phyloP scores from a whole-genome alignment of 2,113 vertebrate species.

The Trichechus manatus region DNA sequence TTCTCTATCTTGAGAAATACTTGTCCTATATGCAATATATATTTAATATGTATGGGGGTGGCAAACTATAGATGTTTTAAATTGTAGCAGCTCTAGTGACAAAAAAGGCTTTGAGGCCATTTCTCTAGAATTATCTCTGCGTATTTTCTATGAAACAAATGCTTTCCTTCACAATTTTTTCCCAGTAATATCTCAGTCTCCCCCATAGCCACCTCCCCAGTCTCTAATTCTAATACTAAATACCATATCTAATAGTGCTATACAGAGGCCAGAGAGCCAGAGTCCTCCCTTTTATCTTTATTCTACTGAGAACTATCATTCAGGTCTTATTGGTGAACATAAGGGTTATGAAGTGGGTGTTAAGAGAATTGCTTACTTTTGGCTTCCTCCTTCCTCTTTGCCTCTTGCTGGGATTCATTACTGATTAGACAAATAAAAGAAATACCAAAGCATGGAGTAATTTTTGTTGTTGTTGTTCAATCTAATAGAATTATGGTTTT shows the following conservation, averaged over 20 bases:
- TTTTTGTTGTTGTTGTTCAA: background rate
- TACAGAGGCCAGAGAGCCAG: background rate
- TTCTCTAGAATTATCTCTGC: background rate
- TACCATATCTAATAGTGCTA: background rate
- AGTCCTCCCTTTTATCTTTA: background rate
- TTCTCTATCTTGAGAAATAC: slow-evolving; percentile 13
- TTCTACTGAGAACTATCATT: background rate
- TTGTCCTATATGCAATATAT: background rate
- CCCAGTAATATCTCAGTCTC: background rate
- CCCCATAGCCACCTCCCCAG: background rate
- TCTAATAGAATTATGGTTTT: slow-evolving; percentile 45
- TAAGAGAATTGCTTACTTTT: slow-evolving; percentile 35
- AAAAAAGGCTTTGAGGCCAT: background rate
- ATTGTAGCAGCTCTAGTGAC: background rate
- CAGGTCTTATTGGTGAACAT: background rate
- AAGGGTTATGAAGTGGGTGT: background rate
- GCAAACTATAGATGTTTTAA: background rate
- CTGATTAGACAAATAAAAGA: slow-evolving; percentile 60
- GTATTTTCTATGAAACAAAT: slow-evolving; percentile 18
- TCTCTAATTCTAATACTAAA: slow-evolving; percentile 6
- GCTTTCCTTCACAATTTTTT: background rate
- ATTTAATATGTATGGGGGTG: background rate
- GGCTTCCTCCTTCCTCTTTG: background rate
- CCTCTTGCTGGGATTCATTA: slow-evolving; percentile 35
- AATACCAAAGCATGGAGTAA: background rate